Percentiles rank a stretch among this genome's conserved stretches.
These are phyloP conservation scores for Drosophila guanche DNA, from an alignment of 1,140 invertebrate genomes.

Conservation along the genomic window DNA sequence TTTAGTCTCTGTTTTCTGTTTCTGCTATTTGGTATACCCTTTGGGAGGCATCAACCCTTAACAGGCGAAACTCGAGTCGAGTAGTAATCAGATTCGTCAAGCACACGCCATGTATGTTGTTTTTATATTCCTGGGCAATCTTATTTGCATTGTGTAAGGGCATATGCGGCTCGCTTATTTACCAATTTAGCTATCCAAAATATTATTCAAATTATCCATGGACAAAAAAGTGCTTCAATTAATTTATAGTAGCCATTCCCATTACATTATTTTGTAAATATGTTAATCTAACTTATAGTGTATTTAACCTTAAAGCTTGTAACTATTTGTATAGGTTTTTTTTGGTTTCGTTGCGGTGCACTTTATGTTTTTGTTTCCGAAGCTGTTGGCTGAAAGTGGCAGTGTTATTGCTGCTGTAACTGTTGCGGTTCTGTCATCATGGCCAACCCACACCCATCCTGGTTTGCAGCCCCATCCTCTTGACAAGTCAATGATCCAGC, in stretches of 20 bases:
- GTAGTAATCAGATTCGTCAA: too few relatives aligned
- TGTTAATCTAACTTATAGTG: too few relatives aligned
- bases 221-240: too few relatives aligned
- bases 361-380: conserved; percentile 35
- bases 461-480: background rate
- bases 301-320: too few relatives aligned
- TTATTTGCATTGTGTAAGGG: too few relatives aligned
- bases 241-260: too few relatives aligned
- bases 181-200: too few relatives aligned
- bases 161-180: too few relatives aligned
- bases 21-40: conserved; percentile 45
- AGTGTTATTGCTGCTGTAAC: conserved; percentile 50
- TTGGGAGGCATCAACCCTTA: background rate
- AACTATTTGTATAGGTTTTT: conserved; percentile 5
- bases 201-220: too few relatives aligned
- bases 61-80: background rate
- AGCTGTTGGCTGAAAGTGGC: conserved; percentile 35
- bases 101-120: background rate
- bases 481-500: conserved; percentile 51
- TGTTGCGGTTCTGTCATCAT: conserved; percentile 60
- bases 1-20: conserved; percentile 37
- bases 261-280: too few relatives aligned
- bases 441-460: conserved; percentile 8
- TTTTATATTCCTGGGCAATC: background rate
- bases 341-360: conserved; percentile 14